Percentiles rank a stretch among this genome's conserved stretches.
These are phyloP conservation scores for Crepidodera aurea DNA, from an alignment of 2,888 invertebrate species.

Conservation along the genomic window DNA sequence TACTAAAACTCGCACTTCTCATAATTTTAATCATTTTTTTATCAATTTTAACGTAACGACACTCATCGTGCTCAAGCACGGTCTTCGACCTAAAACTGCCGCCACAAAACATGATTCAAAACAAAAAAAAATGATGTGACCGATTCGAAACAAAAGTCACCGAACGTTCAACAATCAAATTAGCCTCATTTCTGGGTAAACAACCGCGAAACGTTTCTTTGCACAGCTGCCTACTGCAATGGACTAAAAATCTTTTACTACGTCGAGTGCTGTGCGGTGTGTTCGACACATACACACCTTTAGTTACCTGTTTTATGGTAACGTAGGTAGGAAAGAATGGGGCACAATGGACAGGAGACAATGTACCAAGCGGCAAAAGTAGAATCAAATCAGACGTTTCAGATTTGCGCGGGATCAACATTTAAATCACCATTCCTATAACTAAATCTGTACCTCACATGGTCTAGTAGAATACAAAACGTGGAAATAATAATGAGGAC, in stretches of 20 bases:
- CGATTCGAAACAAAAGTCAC: slow-evolving; percentile 3
- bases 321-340: slow-evolving; percentile 15
- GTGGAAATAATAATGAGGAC: too few species aligned
- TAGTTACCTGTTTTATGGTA: slow-evolving; percentile 33
- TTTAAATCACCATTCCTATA: too few species aligned
- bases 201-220: slow-evolving; percentile 26
- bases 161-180: slow-evolving; percentile 21
- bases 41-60: slow-evolving; percentile 53
- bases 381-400: too few species aligned
- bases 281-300: slow-evolving; percentile 25
- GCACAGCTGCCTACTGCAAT: slow-evolving; percentile 35
- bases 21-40: slow-evolving; percentile 53
- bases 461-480: too few species aligned
- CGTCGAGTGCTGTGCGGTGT: slow-evolving; percentile 18
- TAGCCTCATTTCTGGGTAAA: slow-evolving; percentile 29
- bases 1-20: slow-evolving; percentile 50
- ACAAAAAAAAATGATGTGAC: slow-evolving; percentile 1
- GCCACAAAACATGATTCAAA: slow-evolving; percentile 54
- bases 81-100: slow-evolving; percentile 58
- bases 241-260: slow-evolving; percentile 36
- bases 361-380: too few species aligned
- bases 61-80: slow-evolving; percentile 55
- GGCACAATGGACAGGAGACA: too few species aligned
- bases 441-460: too few species aligned
- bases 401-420: too few species aligned